Evolutionary conservation across 2,797 vertebrate genomes (phyloP).

Genomic region (Melanogrammus aeglefinus): DNA sequence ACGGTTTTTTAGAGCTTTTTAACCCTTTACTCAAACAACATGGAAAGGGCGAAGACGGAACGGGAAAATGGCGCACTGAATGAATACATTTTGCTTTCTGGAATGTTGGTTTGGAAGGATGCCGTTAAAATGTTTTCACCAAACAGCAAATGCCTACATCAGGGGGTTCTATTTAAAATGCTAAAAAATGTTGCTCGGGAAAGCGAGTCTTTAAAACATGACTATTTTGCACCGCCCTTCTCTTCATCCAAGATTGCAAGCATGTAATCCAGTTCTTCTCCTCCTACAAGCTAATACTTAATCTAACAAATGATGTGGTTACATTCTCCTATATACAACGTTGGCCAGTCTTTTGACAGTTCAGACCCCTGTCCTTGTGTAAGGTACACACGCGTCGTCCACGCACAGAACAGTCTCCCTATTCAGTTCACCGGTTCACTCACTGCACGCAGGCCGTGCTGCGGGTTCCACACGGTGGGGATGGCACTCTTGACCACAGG

Average conservation of each 20-base stretch:
- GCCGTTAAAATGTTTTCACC: slow-evolving; percentile 18
- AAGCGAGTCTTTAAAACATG: slow-evolving; percentile 31
- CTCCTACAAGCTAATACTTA: slow-evolving; percentile 31
- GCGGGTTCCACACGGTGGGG: slow-evolving; percentile 64
- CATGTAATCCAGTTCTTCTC: slow-evolving; percentile 9
- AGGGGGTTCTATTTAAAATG: slow-evolving; percentile 30
- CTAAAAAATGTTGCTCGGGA: slow-evolving; percentile 44
- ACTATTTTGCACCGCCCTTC: background rate
- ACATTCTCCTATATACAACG: slow-evolving; percentile 56
- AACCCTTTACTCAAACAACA: background rate
- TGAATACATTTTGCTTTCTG: slow-evolving; percentile 18
- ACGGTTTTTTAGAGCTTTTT: slow-evolving; percentile 40
- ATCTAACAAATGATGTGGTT: slow-evolving; percentile 29
- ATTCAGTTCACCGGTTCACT: slow-evolving; percentile 73
- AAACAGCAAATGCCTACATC: slow-evolving; percentile 9
- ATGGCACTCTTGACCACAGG: slow-evolving; percentile 61
- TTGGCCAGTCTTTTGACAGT: slow-evolving; percentile 32
- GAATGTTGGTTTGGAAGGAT: slow-evolving; percentile 33
- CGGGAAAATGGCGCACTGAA: slow-evolving; percentile 27
- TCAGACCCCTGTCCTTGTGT: slow-evolving; percentile 10
- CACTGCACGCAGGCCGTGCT: slow-evolving; percentile 65
- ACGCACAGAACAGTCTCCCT: background rate
- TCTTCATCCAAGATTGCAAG: slow-evolving; percentile 13
- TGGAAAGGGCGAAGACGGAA: slow-evolving; percentile 11
- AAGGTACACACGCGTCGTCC: slow-evolving; percentile 8